phyloP scores from a whole-genome alignment of 1,140 invertebrate species.

The Saccostrea echinata region DNA sequence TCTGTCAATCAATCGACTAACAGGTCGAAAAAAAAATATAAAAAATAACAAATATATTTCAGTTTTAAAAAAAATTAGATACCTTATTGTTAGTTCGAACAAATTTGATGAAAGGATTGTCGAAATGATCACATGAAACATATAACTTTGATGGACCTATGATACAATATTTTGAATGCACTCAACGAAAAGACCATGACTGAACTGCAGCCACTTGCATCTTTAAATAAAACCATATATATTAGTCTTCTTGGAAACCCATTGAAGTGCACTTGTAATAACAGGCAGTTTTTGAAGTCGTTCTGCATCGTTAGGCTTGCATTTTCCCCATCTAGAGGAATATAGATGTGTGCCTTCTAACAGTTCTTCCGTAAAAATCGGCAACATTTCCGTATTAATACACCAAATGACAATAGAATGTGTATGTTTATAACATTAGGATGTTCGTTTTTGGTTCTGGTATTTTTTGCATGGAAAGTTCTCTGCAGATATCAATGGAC shows the following conservation, averaged over 20 bases:
- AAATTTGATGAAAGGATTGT: not conserved
- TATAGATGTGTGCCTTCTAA: not conserved
- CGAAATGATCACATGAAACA: slow-evolving; percentile 2
- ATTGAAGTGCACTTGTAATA: slow-evolving; percentile 31
- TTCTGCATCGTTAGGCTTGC: not conserved
- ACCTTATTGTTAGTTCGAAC: not conserved
- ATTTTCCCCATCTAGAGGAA: not conserved
- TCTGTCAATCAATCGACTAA: slow-evolving; percentile 2
- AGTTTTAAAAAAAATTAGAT: not conserved
- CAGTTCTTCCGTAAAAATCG: not conserved
- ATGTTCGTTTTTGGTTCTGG: not conserved
- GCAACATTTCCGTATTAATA: not conserved
- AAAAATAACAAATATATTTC: not conserved
- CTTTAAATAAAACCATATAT: not conserved
- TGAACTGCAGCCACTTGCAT: not conserved
- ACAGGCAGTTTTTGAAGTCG: slow-evolving; percentile 39
- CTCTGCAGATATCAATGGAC: slow-evolving; percentile 62
- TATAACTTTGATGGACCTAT: slow-evolving; percentile 52
- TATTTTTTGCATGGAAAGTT: slow-evolving; percentile 40
- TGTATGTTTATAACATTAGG: slow-evolving; percentile 2
- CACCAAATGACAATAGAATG: slow-evolving; percentile 35
- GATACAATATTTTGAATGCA: slow-evolving; percentile 34
- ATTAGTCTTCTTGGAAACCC: slow-evolving; percentile 38
- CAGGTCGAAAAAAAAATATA: not conserved
- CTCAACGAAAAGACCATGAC: not conserved